phyloP scores from a whole-genome alignment of 1,140 invertebrate species.

The Ditylenchus dipsaci region DNA sequence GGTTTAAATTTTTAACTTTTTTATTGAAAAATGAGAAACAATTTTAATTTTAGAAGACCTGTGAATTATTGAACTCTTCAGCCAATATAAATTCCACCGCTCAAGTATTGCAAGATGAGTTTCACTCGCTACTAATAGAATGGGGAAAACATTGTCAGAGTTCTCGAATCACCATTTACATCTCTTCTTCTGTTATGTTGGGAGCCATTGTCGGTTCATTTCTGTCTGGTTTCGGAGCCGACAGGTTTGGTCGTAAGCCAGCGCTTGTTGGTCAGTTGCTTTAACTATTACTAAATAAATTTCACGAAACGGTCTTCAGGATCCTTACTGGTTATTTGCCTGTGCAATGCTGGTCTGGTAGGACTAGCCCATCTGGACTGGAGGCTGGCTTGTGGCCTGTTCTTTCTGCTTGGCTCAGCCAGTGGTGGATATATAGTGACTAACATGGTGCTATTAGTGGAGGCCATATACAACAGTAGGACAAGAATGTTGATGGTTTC shows the following conservation, averaged over 20 bases:
- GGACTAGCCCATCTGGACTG: conserved; percentile 6
- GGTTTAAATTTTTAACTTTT: no score
- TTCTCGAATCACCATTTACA: conserved; percentile 18
- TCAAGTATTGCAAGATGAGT: conserved; percentile 32
- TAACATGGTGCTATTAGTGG: conserved; percentile 52
- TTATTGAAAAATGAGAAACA: no score
- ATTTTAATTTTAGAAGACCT: no score
- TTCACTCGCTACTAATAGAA: conserved; percentile 48
- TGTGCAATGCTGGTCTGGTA: conserved; percentile 34
- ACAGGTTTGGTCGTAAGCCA: conserved; percentile 52
- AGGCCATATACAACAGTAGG: conserved; percentile 34
- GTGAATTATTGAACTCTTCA: no score
- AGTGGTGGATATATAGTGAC: conserved; percentile 27
- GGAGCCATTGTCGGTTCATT: conserved; percentile 53
- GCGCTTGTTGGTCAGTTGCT: conserved; percentile 41
- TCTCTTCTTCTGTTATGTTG: conserved; percentile 47
- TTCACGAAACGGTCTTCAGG: conserved; percentile 22
- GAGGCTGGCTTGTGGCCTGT: conserved; percentile 23
- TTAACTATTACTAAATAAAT: no score
- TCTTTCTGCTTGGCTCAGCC: conserved; percentile 36
- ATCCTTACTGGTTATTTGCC: conserved; percentile 30
- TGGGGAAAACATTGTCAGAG: conserved; percentile 35
- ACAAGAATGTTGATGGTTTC: conserved; percentile 52
- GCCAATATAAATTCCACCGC: no score
- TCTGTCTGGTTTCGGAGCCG: conserved; percentile 47